These are phyloP conservation scores for Squalus acanthias DNA, from an alignment of 2,797 vertebrate species.

Conservation along the genomic window DNA sequence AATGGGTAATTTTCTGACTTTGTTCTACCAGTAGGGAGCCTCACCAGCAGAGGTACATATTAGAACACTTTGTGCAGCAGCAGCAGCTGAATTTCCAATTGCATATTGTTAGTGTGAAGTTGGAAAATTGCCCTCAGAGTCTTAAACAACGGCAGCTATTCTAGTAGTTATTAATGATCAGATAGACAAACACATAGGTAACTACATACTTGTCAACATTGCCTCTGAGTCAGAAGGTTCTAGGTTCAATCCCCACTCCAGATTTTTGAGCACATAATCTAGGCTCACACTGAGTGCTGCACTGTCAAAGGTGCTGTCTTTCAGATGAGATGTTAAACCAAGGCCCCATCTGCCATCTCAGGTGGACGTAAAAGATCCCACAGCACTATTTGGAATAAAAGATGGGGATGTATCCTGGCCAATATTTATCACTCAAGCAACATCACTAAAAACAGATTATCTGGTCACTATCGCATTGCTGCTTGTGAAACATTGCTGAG, in stretches of 20 bases:
- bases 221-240: background rate
- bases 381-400: background rate
- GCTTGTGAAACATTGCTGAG: background rate
- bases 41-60: background rate
- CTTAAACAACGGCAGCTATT: background rate
- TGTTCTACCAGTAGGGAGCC: background rate
- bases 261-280: background rate
- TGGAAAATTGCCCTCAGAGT: background rate
- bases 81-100: constrained; percentile 3
- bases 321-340: background rate
- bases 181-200: background rate
- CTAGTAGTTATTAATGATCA: background rate
- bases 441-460: background rate
- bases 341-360: background rate
- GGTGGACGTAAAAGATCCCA: background rate
- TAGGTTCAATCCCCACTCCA: background rate
- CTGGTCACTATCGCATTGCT: background rate
- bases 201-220: background rate
- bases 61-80: background rate
- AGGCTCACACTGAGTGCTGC: background rate
- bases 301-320: background rate
- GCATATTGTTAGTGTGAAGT: background rate
- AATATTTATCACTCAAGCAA: background rate
- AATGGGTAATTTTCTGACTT: background rate
- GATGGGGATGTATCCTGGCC: background rate